Conservation (phyloP, 2,888 invertebrate genomes). For the Aphelenchoides bicaudatus region DNA sequence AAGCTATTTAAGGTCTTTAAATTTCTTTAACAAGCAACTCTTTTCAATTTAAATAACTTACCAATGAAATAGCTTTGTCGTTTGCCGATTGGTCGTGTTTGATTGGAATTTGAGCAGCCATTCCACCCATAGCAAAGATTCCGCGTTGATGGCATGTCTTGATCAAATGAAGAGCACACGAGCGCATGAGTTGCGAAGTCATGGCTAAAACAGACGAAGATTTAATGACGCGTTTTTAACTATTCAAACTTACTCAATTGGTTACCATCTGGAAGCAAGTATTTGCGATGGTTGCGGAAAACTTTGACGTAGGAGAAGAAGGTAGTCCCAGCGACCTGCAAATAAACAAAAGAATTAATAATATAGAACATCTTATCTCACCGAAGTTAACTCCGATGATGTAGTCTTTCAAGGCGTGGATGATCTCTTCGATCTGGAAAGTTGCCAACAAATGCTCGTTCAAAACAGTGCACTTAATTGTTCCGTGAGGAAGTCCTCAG, state of each 20-base stretch:
- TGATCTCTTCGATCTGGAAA: slow-evolving; percentile 72
- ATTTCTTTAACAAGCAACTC: no score
- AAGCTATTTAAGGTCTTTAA: no score
- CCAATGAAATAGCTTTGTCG: no score
- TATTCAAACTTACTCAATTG: slow-evolving; percentile 59
- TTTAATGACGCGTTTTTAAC: slow-evolving; percentile 4
- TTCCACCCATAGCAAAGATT: slow-evolving; percentile 60
- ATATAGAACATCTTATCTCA: no score
- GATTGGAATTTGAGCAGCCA: slow-evolving; percentile 68
- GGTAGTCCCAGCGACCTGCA: slow-evolving; percentile 75
- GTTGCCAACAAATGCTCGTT: slow-evolving; percentile 72
- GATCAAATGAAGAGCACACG: slow-evolving; percentile 67
- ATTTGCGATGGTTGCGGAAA: slow-evolving; percentile 66
- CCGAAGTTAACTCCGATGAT: slow-evolving; percentile 73
- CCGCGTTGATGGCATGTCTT: slow-evolving; percentile 64
- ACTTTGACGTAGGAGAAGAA: slow-evolving; percentile 59
- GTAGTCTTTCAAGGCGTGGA: slow-evolving; percentile 70
- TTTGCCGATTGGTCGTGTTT: slow-evolving; percentile 53
- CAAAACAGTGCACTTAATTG: slow-evolving; percentile 72
- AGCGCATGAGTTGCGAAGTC: slow-evolving; percentile 69
- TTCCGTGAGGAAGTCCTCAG: slow-evolving; percentile 67
- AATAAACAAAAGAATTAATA: no score
- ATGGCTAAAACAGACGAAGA: slow-evolving; percentile 61
- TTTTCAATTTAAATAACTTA: no score
- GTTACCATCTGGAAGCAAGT: slow-evolving; percentile 70